A percentile compares a stretch with the other conserved stretches of the same genome.
Evolutionary conservation across 2,113 vertebrate genomes (phyloP).

Genomic region (Ifrita kowaldi): DNA sequence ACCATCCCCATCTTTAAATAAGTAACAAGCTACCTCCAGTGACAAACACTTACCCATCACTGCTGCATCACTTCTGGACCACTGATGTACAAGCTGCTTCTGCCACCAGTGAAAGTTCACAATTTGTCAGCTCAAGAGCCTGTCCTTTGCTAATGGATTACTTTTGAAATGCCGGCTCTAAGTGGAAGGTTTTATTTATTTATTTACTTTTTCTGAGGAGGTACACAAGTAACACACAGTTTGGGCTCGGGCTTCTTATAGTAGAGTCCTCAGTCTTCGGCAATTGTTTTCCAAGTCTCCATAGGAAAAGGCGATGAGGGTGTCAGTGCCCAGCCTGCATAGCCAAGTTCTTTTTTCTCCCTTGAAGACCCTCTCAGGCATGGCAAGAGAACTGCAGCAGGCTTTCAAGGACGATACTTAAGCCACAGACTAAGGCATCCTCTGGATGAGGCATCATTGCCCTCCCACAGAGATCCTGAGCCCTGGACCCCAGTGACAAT

Average conservation of each 20-base stretch:
- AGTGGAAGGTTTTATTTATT: not conserved
- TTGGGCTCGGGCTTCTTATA: not conserved
- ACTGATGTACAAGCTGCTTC: not conserved
- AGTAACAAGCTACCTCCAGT: not conserved
- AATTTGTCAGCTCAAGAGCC: not conserved
- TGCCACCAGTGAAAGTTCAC: not conserved
- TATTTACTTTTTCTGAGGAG: not conserved
- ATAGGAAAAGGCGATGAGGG: not conserved
- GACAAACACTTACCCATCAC: not conserved
- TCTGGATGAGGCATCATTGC: not conserved
- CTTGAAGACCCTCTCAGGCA: not conserved
- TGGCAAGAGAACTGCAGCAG: fast-evolving
- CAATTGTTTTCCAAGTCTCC: not conserved
- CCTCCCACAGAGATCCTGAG: not conserved
- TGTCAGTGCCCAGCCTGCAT: not conserved
- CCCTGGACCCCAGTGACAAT: not conserved
- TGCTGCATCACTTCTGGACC: not conserved
- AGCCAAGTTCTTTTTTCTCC: not conserved
- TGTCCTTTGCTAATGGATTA: not conserved
- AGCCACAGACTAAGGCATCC: not conserved
- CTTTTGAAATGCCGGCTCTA: not conserved
- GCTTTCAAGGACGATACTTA: not conserved
- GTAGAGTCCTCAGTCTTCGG: fast-evolving
- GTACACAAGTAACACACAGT: not conserved
- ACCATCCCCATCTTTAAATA: not conserved